Percentiles rank a stretch among this genome's conserved stretches.
phyloP scores from a whole-genome alignment of 1,140 invertebrate species.

The Spodoptera litura region DNA sequence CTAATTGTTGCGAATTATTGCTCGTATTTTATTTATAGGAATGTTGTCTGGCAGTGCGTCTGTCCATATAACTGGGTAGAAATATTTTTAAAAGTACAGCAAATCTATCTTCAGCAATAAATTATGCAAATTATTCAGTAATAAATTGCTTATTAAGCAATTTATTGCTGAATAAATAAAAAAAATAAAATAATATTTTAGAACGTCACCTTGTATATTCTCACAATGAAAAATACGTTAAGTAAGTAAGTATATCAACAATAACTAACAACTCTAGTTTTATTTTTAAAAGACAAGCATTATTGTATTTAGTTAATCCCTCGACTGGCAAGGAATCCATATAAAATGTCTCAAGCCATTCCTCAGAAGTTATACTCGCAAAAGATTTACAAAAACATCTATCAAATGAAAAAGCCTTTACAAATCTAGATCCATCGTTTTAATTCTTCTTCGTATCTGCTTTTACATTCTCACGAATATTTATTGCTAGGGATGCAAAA shows the following conservation, averaged over 20 bases:
- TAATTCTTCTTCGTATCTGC: slow-evolving; percentile 54
- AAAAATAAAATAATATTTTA: too few species aligned
- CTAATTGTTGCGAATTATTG: slow-evolving; percentile 41
- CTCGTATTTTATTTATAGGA: slow-evolving; percentile 7
- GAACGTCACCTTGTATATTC: too few species aligned
- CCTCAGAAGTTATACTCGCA: slow-evolving; percentile 7
- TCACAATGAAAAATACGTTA: too few species aligned
- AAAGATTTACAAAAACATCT: slow-evolving; percentile 6
- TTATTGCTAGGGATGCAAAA: slow-evolving; percentile 66
- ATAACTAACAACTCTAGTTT: not conserved
- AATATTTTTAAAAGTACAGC: too few species aligned
- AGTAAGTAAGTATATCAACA: too few species aligned
- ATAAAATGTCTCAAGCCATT: slow-evolving; percentile 1
- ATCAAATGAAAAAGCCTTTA: slow-evolving; percentile 35
- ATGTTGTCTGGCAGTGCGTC: not conserved
- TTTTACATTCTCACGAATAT: slow-evolving; percentile 62
- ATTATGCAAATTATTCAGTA: too few species aligned
- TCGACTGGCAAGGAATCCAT: too few species aligned
- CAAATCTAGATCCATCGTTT: slow-evolving; percentile 46
- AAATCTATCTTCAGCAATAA: too few species aligned
- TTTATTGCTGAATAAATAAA: too few species aligned
- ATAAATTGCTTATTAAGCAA: too few species aligned
- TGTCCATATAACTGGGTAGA: too few species aligned
- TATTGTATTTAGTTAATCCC: too few species aligned
- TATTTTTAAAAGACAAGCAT: not conserved